Conservation (phyloP, 2,797 vertebrate species). For the Ispidina lecontei region DNA sequence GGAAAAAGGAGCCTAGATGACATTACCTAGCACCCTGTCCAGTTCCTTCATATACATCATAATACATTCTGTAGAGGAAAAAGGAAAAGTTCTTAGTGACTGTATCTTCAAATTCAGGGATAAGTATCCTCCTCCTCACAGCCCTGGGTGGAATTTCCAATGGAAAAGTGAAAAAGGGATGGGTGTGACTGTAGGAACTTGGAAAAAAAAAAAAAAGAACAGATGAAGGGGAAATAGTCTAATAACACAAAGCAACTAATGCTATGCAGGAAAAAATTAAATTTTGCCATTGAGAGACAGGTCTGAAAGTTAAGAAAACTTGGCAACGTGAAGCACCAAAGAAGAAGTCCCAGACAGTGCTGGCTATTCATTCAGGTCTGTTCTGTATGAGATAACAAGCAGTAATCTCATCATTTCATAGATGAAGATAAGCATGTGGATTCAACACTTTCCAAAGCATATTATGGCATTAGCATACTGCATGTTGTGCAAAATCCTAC, state of each 20-base stretch:
- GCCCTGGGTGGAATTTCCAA: neutral
- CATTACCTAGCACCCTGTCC: neutral
- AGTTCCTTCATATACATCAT: neutral
- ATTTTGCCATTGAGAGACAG: neutral
- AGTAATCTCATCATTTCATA: neutral
- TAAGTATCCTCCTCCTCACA: neutral
- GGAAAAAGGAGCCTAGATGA: neutral
- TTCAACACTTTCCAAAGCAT: neutral
- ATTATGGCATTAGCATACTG: neutral
- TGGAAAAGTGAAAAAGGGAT: neutral
- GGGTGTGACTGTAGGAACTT: neutral
- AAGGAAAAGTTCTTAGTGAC: neutral
- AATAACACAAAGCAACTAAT: neutral
- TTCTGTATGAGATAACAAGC: neutral
- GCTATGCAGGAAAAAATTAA: neutral
- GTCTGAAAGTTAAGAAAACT: neutral
- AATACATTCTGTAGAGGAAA: neutral
- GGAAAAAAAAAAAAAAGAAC: neutral
- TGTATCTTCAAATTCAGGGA: neutral
- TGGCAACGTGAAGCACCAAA: neutral
- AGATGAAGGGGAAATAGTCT: neutral
- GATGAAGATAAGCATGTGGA: neutral
- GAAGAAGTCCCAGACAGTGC: neutral
- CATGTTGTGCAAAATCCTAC: neutral
- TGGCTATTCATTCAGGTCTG: neutral